Evolutionary conservation across 2,113 vertebrate species (phyloP), one percentile per base, ranked within the genome.

Genomic region (Gnathonemus longibarbis): DNA sequence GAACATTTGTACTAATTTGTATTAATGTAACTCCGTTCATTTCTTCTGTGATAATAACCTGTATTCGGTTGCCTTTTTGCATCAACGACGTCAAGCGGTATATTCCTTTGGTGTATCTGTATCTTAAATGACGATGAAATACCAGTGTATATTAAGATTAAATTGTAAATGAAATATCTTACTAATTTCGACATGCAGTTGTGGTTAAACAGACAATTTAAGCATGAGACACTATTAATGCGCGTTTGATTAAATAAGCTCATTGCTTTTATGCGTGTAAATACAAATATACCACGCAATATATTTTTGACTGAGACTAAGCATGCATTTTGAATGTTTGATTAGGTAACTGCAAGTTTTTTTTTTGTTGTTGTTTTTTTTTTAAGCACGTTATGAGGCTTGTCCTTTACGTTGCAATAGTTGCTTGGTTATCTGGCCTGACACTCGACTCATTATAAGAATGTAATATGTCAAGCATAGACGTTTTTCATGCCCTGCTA

Each of bases 401-500:
- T 27, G 58, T 31, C 21, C 27, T 17, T 21, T 70, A 74, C 24
- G 35, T 70, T 46, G 11, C 62, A 46, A 62, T 48, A 27, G 39
- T 42, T 74, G 58, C 45, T 88, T 74, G 39, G 19, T 70, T 48
- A 62, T 70, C 62, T 88, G 13, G 39, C 24, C 45, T 66, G 88
- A 21, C 42, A 88, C 24, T 88, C 4, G 19, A 35, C 46, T 87
- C 84, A 70, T 66, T 74, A 27, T 49, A 70, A 48, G 3, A 70
- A 45, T 24, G 52, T 19, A 45, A 88, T 58, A 88, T 58, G 52
- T 88, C 39, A 88, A 48, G 88, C 88, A 35, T 49, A 45, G 70
- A 88, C 45, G 88, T 46, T 88, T 88, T 88, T 74, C 42, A 88
- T 48, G 42, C 39, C 24, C 88, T 74, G 11, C 39, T 21, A 88